phyloP scores from a whole-genome alignment of 2,113 vertebrate genomes.

The Anoplopoma fimbria region DNA sequence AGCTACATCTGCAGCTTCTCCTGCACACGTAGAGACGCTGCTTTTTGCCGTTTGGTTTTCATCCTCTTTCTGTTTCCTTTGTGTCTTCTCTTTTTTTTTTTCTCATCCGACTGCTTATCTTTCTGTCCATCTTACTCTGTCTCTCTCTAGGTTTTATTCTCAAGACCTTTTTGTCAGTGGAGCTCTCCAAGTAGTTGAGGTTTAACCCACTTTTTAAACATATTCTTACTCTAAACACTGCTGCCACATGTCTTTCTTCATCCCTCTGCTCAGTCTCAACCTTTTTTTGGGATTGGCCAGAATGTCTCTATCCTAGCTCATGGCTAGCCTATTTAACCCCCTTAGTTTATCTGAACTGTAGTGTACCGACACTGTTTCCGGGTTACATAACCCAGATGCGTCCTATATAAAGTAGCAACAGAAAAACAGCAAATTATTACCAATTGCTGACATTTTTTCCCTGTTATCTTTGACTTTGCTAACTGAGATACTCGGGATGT shows the following conservation, averaged over 20 bases:
- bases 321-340: background rate
- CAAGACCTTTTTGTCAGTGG: conserved; percentile 1
- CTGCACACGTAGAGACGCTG: conserved; percentile 36
- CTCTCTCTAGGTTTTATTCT: conserved; percentile 18
- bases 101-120: conserved; percentile 14
- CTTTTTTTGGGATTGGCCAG: background rate
- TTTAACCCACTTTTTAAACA: conserved; percentile 8
- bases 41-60: background rate
- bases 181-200: background rate
- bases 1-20: conserved; percentile 55
- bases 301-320: background rate
- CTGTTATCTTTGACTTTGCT: background rate
- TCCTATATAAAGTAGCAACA: background rate
- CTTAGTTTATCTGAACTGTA: background rate
- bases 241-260: background rate
- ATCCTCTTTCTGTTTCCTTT: conserved; percentile 23
- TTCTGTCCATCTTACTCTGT: background rate
- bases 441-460: too few relatives aligned
- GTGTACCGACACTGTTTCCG: background rate
- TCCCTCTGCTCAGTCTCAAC: background rate
- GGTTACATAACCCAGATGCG: background rate
- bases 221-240: background rate
- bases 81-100: background rate
- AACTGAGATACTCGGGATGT: background rate
- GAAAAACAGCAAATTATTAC: background rate